Base-by-base conservation (phyloP, 2,113 vertebrate species). In the Poecilia latipinna region DNA sequence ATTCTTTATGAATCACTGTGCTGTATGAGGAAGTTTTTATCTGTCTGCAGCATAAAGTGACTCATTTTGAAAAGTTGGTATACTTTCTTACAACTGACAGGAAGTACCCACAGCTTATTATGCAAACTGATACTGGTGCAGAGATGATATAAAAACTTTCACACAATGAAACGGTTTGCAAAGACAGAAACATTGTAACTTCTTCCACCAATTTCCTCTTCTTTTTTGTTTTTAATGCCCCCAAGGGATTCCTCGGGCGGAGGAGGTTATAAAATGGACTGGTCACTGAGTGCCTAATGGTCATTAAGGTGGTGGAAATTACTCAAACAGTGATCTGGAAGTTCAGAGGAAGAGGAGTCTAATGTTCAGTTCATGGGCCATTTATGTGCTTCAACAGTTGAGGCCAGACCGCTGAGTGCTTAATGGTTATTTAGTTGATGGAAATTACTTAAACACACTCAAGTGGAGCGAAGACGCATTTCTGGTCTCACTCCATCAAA, bases 361-460 rank as follows among this genome's bases (percentile, higher is more conserved):
- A 79, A 90, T 85, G 82, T 85, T 88, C 72, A 80, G 65, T 64
- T 74, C 90, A 83, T 69, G 70, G 89, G 68, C 69, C 83, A 76
- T 82, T 91, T 84, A 88, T 88, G 77, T 82, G 81, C 68, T 88
- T 85, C 71, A 82, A 75, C 76, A 75, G 89, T 80, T 61, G 76
- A 82, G 79, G 72, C 44, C 7, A 24, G 32, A n/a, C 68, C 62
- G 74, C 73, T 84, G 80, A 88, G 88, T 87, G 86, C 89, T 82
- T 91, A 85, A 91, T 91, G 86, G 86, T 79, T 87, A 78, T 92
- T 88, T 81, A 85, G 87, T 89, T 85, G 90, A 88, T 82, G 88
- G 88, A 82, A 88, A 87, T 91, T 33, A 85, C 86, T 87, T 69
- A 78, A 72, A 82, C 70, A 82, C 67, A 68, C 87, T 88, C 70